Conservation (phyloP, 2,888 invertebrate genomes). For the Heteromurus nitidus region DNA sequence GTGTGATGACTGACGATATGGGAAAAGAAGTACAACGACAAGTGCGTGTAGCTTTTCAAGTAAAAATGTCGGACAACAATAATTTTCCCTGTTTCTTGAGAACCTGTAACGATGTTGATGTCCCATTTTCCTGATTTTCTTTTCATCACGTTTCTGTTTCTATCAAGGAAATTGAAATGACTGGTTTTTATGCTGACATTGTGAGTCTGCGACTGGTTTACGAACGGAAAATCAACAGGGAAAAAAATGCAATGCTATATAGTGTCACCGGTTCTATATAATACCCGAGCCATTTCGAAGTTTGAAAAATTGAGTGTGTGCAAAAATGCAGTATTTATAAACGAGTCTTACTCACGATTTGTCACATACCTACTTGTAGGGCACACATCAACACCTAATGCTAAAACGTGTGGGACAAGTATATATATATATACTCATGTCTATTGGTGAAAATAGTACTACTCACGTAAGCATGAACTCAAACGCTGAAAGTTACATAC, state of each 20-base stretch:
- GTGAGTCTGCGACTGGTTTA: background rate
- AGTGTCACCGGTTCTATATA: background rate
- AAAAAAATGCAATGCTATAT: background rate
- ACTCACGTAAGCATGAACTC: background rate
- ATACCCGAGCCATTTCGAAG: background rate
- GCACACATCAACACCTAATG: background rate
- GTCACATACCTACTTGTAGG: too few relatives aligned
- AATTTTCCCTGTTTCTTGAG: background rate
- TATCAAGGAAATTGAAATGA: background rate
- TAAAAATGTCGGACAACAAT: too few relatives aligned
- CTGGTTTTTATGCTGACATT: too few relatives aligned
- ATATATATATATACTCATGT: background rate
- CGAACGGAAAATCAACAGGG: background rate
- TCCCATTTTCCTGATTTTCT: slow-evolving; percentile 12
- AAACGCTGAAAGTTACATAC: background rate
- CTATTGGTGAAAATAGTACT: background rate
- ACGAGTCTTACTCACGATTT: background rate
- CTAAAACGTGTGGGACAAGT: background rate
- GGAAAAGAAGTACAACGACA: too few relatives aligned
- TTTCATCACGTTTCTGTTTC: background rate
- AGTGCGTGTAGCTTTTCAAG: too few relatives aligned
- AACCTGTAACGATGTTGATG: background rate
- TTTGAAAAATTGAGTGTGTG: background rate
- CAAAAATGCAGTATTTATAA: background rate
- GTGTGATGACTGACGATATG: too few relatives aligned